Evolutionary conservation across 2,797 vertebrate species (phyloP).

Genomic region (Mormyrops boulengeri): DNA sequence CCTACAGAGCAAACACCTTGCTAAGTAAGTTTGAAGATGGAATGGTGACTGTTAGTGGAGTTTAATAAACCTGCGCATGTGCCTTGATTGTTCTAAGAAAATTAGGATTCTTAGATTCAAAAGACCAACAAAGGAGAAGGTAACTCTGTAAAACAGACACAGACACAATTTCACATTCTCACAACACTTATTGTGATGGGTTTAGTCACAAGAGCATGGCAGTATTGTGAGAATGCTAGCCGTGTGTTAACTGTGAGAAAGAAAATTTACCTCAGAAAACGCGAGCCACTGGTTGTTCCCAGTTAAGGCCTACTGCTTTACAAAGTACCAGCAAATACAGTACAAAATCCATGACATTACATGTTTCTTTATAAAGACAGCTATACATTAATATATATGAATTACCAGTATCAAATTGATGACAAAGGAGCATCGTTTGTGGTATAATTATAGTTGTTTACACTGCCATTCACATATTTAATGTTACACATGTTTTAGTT

Average conservation of each 20-base stretch:
- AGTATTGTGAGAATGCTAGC: slow-evolving; percentile 26
- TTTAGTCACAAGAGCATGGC: slow-evolving; percentile 7
- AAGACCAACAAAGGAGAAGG: slow-evolving; percentile 27
- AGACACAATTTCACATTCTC: background rate
- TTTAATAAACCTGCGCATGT: slow-evolving; percentile 35
- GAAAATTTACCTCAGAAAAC: slow-evolving; percentile 16
- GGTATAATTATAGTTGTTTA: background rate
- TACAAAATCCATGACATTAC: background rate
- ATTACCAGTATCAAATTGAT: slow-evolving; percentile 22
- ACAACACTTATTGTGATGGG: slow-evolving; percentile 6
- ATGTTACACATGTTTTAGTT: background rate
- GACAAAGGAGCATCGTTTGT: background rate
- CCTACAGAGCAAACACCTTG: background rate
- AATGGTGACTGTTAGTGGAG: background rate
- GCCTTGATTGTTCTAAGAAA: slow-evolving; percentile 58
- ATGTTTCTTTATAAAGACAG: slow-evolving; percentile 27
- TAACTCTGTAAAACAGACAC: background rate
- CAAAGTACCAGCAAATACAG: slow-evolving; percentile 14
- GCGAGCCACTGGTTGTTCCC: slow-evolving; percentile 10
- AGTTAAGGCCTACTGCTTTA: slow-evolving; percentile 3
- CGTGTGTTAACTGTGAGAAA: slow-evolving; percentile 19
- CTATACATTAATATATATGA: background rate
- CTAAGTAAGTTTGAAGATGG: background rate
- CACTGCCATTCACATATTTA: background rate
- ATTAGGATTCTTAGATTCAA: slow-evolving; percentile 22